Evolutionary conservation across 2,888 invertebrate species (phyloP), one percentile per base, ranked within the genome.

Genomic region (Urechis unicinctus): DNA sequence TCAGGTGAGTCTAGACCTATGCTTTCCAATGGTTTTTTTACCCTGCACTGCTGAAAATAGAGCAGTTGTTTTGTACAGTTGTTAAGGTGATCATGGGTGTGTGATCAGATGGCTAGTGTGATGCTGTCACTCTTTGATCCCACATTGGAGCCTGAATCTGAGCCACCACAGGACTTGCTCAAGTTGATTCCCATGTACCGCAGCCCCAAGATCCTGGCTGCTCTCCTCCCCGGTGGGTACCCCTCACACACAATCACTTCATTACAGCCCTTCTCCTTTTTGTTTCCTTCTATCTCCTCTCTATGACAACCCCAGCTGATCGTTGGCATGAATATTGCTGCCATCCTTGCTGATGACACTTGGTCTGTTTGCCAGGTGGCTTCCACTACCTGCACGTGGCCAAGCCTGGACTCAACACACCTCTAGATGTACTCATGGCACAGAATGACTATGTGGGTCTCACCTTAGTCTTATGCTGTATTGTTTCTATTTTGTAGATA

Each of bases 151-250:
- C 69, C 68, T 4, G 60, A 62, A 28, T 61, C 66, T 51, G 55
- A 67, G n/a, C 72, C 73, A 0, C 63, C 66, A 17, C 65, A 68
- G 43, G 77, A 77, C 50, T 64, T 69, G 17, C 64, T 74, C 24
- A 74, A 74, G 57, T 68, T 78, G 21, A 74, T 77, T 44, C 75
- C 78, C n/a, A 70, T 75, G 52, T 78, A 77, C 65, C 62, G 71
- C 44, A 70, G 69, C 51, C 77, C 78, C 6, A 77, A 73, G 61
- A 66, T 78, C 49, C 62, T 67, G 28, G 69, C 66, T 25, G 76
- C 67, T 25, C 30, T 67, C 22, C 62, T 78, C 29, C 78, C 78
- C 61, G 78, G 77, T 77, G 62, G 36, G 49, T 36, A 36, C 9
- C n/a, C n/a, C n/a, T n/a, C n/a, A n/a, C n/a, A n/a, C n/a, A n/a